phyloP scores from a whole-genome alignment of 2,797 vertebrate genomes.

The Scyliorhinus canicula region DNA sequence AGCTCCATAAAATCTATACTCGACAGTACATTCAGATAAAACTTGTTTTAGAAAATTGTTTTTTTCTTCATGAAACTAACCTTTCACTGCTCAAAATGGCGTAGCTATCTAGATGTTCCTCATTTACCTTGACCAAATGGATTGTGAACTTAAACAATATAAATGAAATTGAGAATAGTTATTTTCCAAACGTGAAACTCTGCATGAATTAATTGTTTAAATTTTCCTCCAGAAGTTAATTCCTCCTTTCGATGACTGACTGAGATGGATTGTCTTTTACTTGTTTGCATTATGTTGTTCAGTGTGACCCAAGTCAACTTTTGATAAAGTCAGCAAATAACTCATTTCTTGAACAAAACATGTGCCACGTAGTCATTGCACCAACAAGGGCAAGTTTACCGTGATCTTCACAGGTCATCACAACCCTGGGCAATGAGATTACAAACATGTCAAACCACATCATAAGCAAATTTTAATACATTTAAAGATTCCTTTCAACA shows the following conservation, averaged over 20 bases:
- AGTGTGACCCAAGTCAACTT: neutral
- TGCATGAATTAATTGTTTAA: neutral
- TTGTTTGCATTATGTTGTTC: neutral
- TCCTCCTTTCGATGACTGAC: neutral
- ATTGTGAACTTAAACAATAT: conserved; percentile 42
- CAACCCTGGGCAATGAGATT: neutral
- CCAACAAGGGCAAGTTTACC: neutral
- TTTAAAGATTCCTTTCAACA: neutral
- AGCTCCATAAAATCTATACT: neutral
- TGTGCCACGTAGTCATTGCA: neutral
- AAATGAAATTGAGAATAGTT: conserved; percentile 53
- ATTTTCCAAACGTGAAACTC: conserved; percentile 44
- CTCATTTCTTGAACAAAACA: too few relatives aligned
- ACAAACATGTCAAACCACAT: neutral
- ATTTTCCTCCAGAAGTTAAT: neutral
- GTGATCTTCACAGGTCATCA: neutral
- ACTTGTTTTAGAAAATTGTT: neutral
- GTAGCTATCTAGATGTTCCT: neutral
- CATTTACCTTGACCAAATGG: conserved; percentile 32
- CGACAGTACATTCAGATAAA: neutral
- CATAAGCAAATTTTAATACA: neutral
- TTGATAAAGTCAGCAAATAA: neutral
- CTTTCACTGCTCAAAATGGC: neutral
- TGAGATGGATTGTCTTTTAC: neutral
- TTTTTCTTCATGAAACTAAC: too few relatives aligned